Conservation (phyloP, 92 coral and sea anemone genomes). For the Zoanthus sociatus region DNA sequence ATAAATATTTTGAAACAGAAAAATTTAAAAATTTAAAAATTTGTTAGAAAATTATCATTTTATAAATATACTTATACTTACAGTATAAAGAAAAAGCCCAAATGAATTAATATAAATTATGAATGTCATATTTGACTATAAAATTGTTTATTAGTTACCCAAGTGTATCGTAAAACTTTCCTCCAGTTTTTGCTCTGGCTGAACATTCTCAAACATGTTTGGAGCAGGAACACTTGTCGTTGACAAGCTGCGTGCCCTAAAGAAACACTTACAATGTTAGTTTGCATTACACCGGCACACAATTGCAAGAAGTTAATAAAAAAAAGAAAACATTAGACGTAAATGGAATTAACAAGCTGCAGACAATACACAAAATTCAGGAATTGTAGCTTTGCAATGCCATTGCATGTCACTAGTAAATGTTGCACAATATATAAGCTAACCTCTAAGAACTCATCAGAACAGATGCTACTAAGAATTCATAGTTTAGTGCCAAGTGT, state of each 20-base stretch:
- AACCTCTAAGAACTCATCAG: too few species aligned
- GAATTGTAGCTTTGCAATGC: too few species aligned
- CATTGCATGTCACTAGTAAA: too few species aligned
- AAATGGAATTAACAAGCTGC: too few species aligned
- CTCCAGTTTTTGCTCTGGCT: conserved; percentile 80
- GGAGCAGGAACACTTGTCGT: conserved; percentile 75
- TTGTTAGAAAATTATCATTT: too few species aligned
- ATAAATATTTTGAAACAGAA: too few species aligned
- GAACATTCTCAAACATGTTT: conserved; percentile 69
- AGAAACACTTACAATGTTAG: neutral
- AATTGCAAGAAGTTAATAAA: neutral
- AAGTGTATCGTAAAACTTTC: conserved; percentile 97
- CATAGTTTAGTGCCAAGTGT: too few species aligned
- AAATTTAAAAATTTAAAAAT: too few species aligned
- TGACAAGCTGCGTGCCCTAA: conserved; percentile 80
- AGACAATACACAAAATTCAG: neutral
- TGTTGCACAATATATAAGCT: too few species aligned
- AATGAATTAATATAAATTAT: neutral
- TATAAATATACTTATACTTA: too few species aligned
- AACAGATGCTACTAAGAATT: too few species aligned
- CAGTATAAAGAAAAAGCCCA: neutral
- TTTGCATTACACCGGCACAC: neutral
- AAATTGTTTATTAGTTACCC: conserved; percentile 56
- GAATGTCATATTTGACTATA: neutral
- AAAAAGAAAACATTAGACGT: too few species aligned